Evolutionary conservation across 2,888 invertebrate species (phyloP).

Genomic region (Cylloceria caligata): DNA sequence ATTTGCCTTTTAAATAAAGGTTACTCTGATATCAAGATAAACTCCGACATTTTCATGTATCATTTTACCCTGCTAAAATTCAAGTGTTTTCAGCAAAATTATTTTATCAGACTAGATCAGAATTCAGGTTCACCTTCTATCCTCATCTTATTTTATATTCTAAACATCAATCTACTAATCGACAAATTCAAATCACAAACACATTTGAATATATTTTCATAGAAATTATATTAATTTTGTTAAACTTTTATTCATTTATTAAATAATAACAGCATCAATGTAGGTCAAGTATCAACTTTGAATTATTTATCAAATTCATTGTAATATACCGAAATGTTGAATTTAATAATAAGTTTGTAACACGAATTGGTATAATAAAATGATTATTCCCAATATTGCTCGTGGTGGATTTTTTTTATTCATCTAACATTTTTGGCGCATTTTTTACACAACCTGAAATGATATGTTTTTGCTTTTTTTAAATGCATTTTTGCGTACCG

Average conservation of each 20-base stretch:
- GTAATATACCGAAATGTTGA: no score
- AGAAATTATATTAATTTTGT: not conserved
- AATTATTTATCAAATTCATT: no score
- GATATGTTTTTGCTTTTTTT: no score
- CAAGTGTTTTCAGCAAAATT: not conserved
- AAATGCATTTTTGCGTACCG: no score
- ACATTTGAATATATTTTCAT: not conserved
- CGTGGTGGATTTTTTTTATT: no score
- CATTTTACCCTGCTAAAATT: conserved; percentile 47
- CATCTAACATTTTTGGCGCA: no score
- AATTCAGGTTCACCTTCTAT: not conserved
- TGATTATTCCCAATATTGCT: no score
- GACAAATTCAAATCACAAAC: not conserved
- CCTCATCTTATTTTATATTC: not conserved
- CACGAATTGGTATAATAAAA: no score
- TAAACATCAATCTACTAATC: not conserved
- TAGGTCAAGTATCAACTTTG: no score
- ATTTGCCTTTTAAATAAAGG: conserved; percentile 76
- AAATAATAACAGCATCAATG: not conserved
- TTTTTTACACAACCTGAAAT: no score
- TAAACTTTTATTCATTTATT: not conserved
- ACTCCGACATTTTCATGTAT: conserved; percentile 68
- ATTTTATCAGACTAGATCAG: not conserved
- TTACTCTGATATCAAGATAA: conserved; percentile 39
- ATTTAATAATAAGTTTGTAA: no score